phyloP scores from a whole-genome alignment of 2,797 vertebrate genomes.

The Myotis vivesi region DNA sequence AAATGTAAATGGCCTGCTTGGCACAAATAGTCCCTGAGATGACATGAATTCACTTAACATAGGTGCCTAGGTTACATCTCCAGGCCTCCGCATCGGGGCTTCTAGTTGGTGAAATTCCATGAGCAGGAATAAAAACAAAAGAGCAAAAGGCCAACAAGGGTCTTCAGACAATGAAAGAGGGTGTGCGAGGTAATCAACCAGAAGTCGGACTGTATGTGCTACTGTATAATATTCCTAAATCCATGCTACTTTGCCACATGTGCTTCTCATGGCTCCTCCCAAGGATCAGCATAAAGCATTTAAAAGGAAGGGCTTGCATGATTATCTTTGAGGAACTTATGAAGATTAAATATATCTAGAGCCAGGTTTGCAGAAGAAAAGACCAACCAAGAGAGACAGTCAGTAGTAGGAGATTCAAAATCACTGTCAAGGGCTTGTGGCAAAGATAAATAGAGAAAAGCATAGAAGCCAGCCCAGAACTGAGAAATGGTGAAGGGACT shows the following conservation, averaged over 20 bases:
- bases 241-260: not conserved
- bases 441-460: not conserved
- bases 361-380: not conserved
- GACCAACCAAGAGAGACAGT: not conserved
- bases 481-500: not conserved
- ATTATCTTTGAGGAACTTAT: not conserved
- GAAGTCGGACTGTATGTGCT: not conserved
- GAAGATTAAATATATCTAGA: not conserved
- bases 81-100: not conserved
- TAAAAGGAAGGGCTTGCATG: not conserved
- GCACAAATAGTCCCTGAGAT: not conserved
- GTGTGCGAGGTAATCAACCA: not conserved
- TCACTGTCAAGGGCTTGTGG: not conserved
- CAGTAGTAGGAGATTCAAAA: not conserved
- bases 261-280: not conserved
- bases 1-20: not conserved
- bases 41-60: not conserved
- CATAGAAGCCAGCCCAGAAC: not conserved
- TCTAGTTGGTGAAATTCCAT: not conserved
- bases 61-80: not conserved
- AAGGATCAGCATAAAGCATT: not conserved
- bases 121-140: constrained; percentile 23
- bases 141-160: not conserved
- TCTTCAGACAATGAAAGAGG: not conserved
- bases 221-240: not conserved